These are phyloP conservation scores for Eupeodes luniger DNA, from an alignment of 2,888 invertebrate species.

Conservation along the genomic window DNA sequence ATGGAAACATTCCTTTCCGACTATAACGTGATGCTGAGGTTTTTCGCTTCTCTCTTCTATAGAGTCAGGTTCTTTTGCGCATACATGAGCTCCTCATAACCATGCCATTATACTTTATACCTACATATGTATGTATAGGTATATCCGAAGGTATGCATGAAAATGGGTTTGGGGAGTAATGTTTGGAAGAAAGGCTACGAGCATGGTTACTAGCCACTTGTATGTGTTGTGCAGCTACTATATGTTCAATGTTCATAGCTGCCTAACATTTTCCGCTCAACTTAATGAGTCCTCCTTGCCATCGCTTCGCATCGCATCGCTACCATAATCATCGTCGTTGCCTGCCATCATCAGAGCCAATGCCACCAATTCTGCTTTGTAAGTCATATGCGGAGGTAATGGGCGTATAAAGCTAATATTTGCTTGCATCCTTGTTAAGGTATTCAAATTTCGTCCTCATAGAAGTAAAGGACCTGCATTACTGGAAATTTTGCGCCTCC, in stretches of 20 bases:
- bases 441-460: slow-evolving; percentile 16
- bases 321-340: not conserved
- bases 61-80: not conserved
- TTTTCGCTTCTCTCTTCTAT: not conserved
- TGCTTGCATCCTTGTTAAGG: slow-evolving; percentile 35
- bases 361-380: slow-evolving; percentile 7
- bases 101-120: not conserved
- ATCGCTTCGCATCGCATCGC: no score
- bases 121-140: not conserved
- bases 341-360: not conserved
- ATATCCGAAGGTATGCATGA: not conserved
- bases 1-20: slow-evolving; percentile 35
- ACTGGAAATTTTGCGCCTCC: not conserved
- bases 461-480: slow-evolving; percentile 15
- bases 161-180: not conserved
- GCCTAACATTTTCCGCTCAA: slow-evolving; percentile 42
- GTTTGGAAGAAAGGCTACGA: not conserved
- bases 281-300: slow-evolving; percentile 45
- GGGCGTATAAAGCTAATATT: slow-evolving; percentile 42
- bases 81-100: slow-evolving; percentile 4
- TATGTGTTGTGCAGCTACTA: slow-evolving; percentile 15
- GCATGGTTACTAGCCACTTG: slow-evolving; percentile 18
- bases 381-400: slow-evolving; percentile 23
- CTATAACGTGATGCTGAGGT: slow-evolving; percentile 3
- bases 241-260: not conserved